These are phyloP conservation scores for Terrapene triunguis DNA, from an alignment of 2,113 vertebrate genomes.

Conservation along the genomic window DNA sequence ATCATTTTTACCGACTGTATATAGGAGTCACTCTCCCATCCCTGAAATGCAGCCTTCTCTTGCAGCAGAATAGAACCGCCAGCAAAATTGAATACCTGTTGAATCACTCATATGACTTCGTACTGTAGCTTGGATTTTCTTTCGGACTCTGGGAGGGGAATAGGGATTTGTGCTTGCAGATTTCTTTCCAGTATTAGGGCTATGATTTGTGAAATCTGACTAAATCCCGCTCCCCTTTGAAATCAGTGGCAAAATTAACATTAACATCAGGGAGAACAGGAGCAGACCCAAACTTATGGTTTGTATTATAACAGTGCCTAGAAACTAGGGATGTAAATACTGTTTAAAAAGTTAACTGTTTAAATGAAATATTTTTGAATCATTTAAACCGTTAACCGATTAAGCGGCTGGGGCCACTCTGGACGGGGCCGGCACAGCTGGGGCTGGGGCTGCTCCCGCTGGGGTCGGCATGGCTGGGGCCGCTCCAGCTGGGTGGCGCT, in stretches of 20 bases:
- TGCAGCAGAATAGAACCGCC: neutral
- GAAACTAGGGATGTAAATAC: neutral
- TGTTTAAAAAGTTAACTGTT: no score
- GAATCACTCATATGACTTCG: neutral
- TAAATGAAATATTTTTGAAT: no score
- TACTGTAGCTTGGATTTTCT: neutral
- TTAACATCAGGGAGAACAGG: fast-evolving
- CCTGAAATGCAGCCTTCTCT: neutral
- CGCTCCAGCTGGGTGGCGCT: no score
- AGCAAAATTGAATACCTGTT: neutral
- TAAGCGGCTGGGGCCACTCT: no score
- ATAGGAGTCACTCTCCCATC: neutral
- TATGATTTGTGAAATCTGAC: fast-evolving
- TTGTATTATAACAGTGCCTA: neutral
- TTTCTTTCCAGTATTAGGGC: neutral
- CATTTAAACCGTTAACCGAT: no score
- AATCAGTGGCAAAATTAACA: neutral
- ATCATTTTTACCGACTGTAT: neutral
- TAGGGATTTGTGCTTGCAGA: neutral
- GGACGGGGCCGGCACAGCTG: no score
- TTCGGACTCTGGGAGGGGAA: neutral
- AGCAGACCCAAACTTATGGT: neutral
- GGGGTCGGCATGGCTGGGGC: no score
- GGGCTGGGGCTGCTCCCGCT: no score
- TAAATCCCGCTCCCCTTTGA: neutral